These are phyloP conservation scores for Agapornis canus DNA, from an alignment of 2,797 vertebrate genomes.

Conservation along the genomic window DNA sequence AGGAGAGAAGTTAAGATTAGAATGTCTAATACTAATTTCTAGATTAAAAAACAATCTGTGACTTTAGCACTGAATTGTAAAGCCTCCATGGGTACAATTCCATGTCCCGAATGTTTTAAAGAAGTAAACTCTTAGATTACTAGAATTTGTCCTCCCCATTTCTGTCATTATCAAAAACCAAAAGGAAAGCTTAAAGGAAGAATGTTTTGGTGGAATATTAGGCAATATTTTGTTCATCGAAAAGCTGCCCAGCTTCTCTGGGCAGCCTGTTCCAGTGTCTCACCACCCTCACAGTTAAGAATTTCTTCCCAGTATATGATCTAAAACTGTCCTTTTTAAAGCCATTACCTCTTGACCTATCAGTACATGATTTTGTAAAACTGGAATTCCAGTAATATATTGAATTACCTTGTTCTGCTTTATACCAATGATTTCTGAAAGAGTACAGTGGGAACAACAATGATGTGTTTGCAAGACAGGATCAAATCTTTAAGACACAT, in stretches of 20 bases:
- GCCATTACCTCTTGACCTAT: neutral
- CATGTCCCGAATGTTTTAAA: neutral
- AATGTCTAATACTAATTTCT: neutral
- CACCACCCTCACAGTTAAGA: neutral
- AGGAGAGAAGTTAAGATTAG: neutral
- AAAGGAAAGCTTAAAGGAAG: neutral
- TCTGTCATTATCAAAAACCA: neutral
- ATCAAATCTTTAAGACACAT: neutral
- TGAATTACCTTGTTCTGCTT: neutral
- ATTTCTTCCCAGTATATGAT: neutral
- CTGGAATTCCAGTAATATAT: neutral
- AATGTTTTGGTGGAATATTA: neutral
- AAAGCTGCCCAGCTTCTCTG: neutral
- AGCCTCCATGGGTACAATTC: neutral
- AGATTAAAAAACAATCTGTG: neutral
- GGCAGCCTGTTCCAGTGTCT: neutral
- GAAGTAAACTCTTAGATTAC: neutral
- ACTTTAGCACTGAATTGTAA: neutral
- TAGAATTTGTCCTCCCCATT: neutral
- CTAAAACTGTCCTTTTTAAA: neutral
- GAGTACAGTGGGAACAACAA: neutral
- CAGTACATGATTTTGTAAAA: neutral
- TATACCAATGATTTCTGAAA: neutral
- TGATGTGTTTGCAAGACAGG: neutral
- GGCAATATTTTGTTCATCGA: neutral